Evolutionary conservation across 2,797 vertebrate genomes (phyloP).

Genomic region (Borostomias antarcticus): DNA sequence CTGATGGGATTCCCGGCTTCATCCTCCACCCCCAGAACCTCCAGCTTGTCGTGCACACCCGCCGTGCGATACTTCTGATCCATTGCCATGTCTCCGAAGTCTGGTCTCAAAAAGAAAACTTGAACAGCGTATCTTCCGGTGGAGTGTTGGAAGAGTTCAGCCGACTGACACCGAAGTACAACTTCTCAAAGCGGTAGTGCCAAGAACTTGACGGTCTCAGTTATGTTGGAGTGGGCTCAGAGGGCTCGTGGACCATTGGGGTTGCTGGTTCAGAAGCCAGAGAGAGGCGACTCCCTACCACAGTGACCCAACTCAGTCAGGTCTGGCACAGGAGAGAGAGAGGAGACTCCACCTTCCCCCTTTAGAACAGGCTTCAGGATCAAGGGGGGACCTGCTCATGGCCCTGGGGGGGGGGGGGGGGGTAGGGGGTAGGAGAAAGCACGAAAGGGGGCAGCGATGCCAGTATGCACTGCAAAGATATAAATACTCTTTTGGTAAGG

Average conservation of each 20-base stretch:
- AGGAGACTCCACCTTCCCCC: constrained; percentile 72
- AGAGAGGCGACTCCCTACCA: constrained; percentile 59
- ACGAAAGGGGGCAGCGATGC: constrained; percentile 35
- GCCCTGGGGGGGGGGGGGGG: constrained; percentile 38
- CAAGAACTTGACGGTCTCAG: not conserved
- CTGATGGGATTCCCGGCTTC: constrained; percentile 85
- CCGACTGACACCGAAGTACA: not conserved
- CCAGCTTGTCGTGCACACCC: constrained; percentile 68
- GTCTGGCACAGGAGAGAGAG: constrained; percentile 68
- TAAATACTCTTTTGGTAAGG: constrained; percentile 78
- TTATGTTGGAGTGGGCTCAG: constrained; percentile 36
- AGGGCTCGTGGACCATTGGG: constrained; percentile 44
- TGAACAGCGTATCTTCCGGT: not conserved
- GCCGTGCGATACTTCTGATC: constrained; percentile 61
- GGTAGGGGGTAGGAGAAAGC: constrained; percentile 28
- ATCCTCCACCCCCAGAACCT: constrained; percentile 81
- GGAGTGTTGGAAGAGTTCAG: not conserved
- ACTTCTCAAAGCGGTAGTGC: not conserved
- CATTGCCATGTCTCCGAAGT: constrained; percentile 39
- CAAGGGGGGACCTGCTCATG: constrained; percentile 65
- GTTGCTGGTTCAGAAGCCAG: constrained; percentile 26
- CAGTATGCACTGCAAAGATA: constrained; percentile 62
- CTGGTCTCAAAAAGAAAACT: not conserved
- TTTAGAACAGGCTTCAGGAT: constrained; percentile 73
- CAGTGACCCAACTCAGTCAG: constrained; percentile 60